phyloP scores from a whole-genome alignment of 2,888 invertebrate genomes.

The Chirona hameri region DNA sequence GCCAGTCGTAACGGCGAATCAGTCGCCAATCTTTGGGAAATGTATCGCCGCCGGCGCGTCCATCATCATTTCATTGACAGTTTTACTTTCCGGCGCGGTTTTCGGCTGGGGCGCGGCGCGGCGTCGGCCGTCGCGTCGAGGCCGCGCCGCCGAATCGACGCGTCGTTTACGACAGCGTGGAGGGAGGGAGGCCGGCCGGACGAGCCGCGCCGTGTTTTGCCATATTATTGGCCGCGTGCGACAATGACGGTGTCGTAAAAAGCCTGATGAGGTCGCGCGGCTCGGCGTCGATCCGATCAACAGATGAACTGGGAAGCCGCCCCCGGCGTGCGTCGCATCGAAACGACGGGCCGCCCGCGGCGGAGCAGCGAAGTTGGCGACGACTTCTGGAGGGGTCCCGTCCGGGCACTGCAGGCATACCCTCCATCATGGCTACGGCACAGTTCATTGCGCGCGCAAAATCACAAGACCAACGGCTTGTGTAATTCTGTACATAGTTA shows the following conservation, averaged over 20 bases:
- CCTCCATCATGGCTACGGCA: too few relatives aligned
- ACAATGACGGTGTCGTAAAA: neutral
- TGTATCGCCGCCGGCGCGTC: neutral
- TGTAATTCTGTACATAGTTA: too few relatives aligned
- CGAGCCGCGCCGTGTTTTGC: neutral
- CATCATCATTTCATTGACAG: constrained; percentile 24
- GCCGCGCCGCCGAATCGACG: neutral
- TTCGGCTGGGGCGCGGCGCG: neutral
- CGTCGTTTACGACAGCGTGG: neutral
- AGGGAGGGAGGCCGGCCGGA: neutral
- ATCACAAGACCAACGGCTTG: too few relatives aligned
- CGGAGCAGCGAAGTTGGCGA: neutral
- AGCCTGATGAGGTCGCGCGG: neutral
- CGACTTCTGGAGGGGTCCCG: neutral
- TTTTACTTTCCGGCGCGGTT: constrained; percentile 1
- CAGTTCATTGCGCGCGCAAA: too few relatives aligned
- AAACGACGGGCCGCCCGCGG: neutral
- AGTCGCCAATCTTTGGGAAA: neutral
- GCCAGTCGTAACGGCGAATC: constrained; percentile 13
- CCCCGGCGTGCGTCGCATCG: neutral
- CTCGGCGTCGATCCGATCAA: neutral
- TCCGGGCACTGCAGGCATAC: too few relatives aligned
- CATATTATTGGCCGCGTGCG: neutral
- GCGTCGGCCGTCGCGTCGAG: neutral
- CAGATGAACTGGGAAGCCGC: neutral